Conservation (phyloP, 2,888 invertebrate genomes). For the Ariolimax columbianus region DNA sequence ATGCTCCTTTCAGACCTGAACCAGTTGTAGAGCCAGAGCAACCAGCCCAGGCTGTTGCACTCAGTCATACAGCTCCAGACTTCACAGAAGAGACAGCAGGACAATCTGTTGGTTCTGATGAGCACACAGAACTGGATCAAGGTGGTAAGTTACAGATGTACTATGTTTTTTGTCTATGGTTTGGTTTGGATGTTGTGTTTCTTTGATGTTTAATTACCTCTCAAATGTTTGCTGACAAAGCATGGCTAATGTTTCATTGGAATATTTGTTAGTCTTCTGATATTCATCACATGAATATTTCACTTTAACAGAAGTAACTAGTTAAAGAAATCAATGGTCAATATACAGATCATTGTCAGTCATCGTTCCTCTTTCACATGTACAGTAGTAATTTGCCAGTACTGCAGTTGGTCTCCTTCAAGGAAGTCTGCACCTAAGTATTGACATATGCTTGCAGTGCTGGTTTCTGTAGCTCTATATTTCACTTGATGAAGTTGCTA, state of each 20-base stretch:
- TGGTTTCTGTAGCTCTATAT: too few relatives aligned
- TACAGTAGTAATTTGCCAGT: too few relatives aligned
- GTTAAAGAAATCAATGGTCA: too few relatives aligned
- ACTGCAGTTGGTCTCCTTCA: too few relatives aligned
- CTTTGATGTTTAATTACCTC: not conserved
- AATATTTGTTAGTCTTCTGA: not conserved
- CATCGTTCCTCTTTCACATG: too few relatives aligned
- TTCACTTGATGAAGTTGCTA: too few relatives aligned
- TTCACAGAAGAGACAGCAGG: conserved; percentile 34
- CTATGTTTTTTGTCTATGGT: not conserved
- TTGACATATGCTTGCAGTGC: too few relatives aligned
- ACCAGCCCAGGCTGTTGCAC: conserved; percentile 55
- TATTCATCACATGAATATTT: too few relatives aligned
- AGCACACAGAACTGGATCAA: conserved; percentile 61
- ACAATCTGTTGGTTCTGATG: conserved; percentile 49
- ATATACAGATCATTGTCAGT: too few relatives aligned
- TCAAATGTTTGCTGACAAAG: not conserved
- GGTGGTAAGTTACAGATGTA: conserved; percentile 44
- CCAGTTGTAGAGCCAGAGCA: conserved; percentile 69
- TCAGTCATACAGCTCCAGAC: conserved; percentile 43
- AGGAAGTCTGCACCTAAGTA: too few relatives aligned
- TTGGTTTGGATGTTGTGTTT: not conserved
- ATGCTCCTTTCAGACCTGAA: conserved; percentile 69
- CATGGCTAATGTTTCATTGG: not conserved
- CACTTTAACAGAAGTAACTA: too few relatives aligned